Evolutionary conservation across 2,888 invertebrate genomes (phyloP), one percentile per base, ranked within the genome.

Genomic region (Alitta virens): DNA sequence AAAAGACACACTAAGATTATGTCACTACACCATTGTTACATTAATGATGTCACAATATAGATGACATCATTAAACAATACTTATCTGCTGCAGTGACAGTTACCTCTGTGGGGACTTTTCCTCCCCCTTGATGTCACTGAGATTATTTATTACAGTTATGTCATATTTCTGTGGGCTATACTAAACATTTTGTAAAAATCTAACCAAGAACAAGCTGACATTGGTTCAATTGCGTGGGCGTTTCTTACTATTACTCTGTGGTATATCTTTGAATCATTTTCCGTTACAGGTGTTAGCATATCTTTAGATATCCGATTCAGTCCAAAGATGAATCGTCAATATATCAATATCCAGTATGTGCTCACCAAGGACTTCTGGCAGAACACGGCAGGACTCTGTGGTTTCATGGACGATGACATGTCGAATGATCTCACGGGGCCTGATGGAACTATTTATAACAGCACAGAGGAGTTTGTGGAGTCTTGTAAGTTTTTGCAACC

Each of bases 391-490:
- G 60, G 60, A 2, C n/a, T 60, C 5, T 60, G 60, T 60, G 60
- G 60, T 2, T 55, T 9, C 24, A 54, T 60, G 60, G 54, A 60
- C 46, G 61, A 61, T 24, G 40, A 61, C 26, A n/a, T 27, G 23
- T 40, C n/a, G 12, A 56, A 61, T 51, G 61, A 61, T 40, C 51
- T 61, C 3, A 25, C 21, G 9, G 61, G 56, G 12, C 56, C 61
- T 7, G 50, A 46, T 56, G 61, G 56, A 23, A 14, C 9, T 2
- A 21, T 56, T 25, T 56, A 43, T 26, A 49, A 55, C 21, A 25
- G 46, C 27, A 50, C 61, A n/a, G 25, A 18, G 5, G 7, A 49
- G 7, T 61, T 61, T 61, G 61, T 38, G 23, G 50, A 61, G 25
- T 60, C 60, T 9, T 60, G 60, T 52, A 40, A 21, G 52, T 52